Conservation (phyloP, 2,113 vertebrate species). For the Osmerus mordax region DNA sequence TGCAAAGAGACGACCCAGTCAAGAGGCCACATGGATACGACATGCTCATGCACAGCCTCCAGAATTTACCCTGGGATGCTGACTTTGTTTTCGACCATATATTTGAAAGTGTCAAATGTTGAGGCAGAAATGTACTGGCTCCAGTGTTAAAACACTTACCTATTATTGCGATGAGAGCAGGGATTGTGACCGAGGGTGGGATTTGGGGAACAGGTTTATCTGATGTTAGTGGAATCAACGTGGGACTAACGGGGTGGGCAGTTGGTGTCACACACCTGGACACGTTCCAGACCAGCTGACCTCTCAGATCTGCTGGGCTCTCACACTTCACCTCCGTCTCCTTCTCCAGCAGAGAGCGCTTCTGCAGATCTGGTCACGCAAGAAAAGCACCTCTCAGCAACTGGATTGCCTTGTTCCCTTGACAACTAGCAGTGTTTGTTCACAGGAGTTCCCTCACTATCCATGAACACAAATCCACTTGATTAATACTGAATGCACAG, state of each 20-base stretch:
- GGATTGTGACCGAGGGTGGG: neutral
- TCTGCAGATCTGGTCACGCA: conserved; percentile 53
- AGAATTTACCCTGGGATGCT: too few species aligned
- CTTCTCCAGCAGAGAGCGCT: conserved; percentile 51
- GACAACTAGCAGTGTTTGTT: too few species aligned
- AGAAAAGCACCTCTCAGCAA: neutral
- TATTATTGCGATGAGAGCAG: conserved; percentile 27
- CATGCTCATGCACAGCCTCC: too few species aligned
- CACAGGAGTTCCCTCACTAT: too few species aligned
- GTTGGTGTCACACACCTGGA: conserved; percentile 35
- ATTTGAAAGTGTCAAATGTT: neutral
- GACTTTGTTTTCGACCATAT: too few species aligned
- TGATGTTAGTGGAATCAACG: neutral
- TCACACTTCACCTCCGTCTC: conserved; percentile 49
- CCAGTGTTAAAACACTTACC: conserved; percentile 34
- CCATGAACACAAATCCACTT: too few species aligned
- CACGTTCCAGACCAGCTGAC: conserved; percentile 59
- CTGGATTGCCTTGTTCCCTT: too few species aligned
- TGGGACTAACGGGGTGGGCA: neutral
- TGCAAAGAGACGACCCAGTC: conserved; percentile 35
- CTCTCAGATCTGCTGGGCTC: conserved; percentile 48
- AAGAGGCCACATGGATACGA: too few species aligned
- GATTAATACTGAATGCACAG: too few species aligned
- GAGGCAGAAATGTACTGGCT: too few species aligned
- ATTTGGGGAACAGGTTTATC: neutral